These are phyloP conservation scores for Heliangelus exortis DNA, from an alignment of 2,797 vertebrate genomes.

Conservation along the genomic window DNA sequence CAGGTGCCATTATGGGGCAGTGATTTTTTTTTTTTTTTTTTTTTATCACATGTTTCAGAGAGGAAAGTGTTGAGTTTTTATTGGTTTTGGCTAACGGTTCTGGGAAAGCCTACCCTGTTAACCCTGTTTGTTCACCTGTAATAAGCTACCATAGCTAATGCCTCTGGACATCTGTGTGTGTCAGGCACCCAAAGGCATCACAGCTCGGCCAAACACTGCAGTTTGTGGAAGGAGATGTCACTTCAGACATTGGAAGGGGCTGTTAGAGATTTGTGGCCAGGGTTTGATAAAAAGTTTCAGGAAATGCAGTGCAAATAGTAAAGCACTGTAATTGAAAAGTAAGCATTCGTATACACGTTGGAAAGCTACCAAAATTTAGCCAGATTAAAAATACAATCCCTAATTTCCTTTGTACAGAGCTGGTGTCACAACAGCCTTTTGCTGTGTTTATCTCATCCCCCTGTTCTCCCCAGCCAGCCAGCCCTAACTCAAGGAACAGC, in stretches of 20 bases:
- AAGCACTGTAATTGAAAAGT: not conserved
- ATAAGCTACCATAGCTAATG: not conserved
- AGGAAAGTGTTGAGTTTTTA: fast-evolving
- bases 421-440: not conserved
- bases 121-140: not conserved
- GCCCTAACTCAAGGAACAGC: not conserved
- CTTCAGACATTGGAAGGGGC: not conserved
- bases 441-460: not conserved
- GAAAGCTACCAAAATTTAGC: not conserved
- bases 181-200: not conserved
- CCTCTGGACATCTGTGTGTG: not conserved
- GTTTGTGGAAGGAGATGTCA: not conserved
- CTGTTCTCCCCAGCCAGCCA: not conserved
- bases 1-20: not conserved
- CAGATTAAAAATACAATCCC: not conserved
- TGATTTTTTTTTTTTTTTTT: not conserved
- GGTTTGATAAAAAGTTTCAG: not conserved
- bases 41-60: not conserved
- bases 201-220: fast-evolving
- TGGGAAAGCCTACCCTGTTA: not conserved
- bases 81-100: not conserved
- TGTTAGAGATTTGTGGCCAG: not conserved
- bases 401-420: not conserved
- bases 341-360: fast-evolving
- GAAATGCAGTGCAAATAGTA: not conserved